phyloP scores from a whole-genome alignment of 2,797 vertebrate species.

The Enoplosus armatus region DNA sequence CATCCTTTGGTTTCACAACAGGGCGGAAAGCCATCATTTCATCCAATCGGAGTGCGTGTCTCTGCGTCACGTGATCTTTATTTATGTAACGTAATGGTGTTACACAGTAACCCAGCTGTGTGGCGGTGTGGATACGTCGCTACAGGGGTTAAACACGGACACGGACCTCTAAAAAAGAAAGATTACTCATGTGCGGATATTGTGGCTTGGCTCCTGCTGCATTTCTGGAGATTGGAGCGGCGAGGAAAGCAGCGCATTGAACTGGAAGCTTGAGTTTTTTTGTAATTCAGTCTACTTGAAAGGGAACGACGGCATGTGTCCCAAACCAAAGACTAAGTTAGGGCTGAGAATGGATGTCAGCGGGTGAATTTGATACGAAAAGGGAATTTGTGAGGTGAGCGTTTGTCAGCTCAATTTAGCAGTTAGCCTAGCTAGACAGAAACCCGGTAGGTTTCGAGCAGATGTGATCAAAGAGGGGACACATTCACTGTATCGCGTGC shows the following conservation, averaged over 20 bases:
- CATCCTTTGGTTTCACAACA: conserved; percentile 87
- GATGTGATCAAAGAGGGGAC: conserved; percentile 29
- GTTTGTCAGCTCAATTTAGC: neutral
- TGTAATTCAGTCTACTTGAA: conserved; percentile 25
- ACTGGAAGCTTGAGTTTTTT: conserved; percentile 38
- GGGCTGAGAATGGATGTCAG: conserved; percentile 30
- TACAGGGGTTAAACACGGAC: conserved; percentile 46
- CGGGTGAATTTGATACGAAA: neutral
- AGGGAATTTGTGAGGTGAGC: conserved; percentile 16
- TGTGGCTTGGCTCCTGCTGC: neutral
- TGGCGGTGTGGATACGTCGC: conserved; percentile 12
- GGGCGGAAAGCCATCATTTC: conserved; percentile 67
- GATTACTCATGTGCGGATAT: neutral
- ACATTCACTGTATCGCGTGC: neutral
- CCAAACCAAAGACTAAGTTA: conserved; percentile 60
- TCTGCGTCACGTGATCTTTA: conserved; percentile 83
- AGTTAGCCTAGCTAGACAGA: neutral
- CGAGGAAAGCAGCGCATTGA: conserved; percentile 20
- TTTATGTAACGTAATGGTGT: conserved; percentile 87
- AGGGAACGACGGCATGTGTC: conserved; percentile 55
- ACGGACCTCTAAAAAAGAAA: neutral
- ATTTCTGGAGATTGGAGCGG: conserved; percentile 46
- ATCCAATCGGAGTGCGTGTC: conserved; percentile 79
- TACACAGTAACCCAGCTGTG: conserved; percentile 68
- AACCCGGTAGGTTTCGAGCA: neutral